A percentile compares a stretch with the other conserved stretches of the same genome.
These are phyloP conservation scores for Trinorchestia longiramus DNA, from an alignment of 1,140 invertebrate genomes.

Conservation along the genomic window DNA sequence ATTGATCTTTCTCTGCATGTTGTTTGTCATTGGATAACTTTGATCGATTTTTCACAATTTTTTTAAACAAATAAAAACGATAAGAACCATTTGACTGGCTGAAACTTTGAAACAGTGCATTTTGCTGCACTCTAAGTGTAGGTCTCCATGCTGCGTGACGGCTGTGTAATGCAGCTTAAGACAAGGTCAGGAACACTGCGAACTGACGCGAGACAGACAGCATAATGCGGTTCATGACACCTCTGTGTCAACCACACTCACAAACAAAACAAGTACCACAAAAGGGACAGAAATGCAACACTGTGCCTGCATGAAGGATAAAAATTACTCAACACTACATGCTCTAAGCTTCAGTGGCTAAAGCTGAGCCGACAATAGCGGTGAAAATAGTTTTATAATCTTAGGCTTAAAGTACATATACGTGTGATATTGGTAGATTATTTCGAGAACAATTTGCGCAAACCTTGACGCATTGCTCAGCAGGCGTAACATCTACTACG, in stretches of 20 bases:
- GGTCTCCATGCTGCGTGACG: background rate
- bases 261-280: background rate
- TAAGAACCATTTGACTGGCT: too few relatives aligned
- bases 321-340: background rate
- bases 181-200: background rate
- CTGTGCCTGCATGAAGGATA: background rate
- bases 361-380: background rate
- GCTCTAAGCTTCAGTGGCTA: background rate
- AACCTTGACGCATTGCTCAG: background rate
- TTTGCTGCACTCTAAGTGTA: background rate
- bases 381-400: background rate
- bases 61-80: too few relatives aligned
- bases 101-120: background rate
- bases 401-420: background rate
- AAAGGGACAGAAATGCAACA: background rate
- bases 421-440: background rate
- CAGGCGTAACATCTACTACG: background rate
- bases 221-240: background rate
- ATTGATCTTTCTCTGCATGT: too few relatives aligned
- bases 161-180: background rate
- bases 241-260: background rate
- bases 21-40: too few relatives aligned
- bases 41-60: too few relatives aligned
- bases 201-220: background rate
- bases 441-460: background rate